phyloP scores from a whole-genome alignment of 2,888 invertebrate genomes.

The Archips crataeganus region DNA sequence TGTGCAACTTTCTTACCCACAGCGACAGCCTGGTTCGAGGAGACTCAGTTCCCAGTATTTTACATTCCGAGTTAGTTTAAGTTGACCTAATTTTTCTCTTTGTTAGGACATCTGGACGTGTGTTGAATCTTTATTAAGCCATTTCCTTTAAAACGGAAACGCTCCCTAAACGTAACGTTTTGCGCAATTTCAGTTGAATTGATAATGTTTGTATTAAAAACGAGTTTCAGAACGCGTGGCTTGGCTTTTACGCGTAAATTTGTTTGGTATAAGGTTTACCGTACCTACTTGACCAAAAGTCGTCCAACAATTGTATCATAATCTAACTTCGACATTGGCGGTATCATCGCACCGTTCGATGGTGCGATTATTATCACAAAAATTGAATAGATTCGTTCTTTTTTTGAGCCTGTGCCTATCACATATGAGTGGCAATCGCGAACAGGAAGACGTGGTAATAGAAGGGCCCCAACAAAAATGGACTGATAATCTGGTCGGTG shows the following conservation, averaged over 20 bases:
- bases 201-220: slow-evolving; percentile 19
- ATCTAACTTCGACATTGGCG: too few relatives aligned
- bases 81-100: slow-evolving; percentile 46
- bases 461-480: too few relatives aligned
- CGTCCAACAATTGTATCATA: too few relatives aligned
- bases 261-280: not conserved
- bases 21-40: slow-evolving; percentile 20
- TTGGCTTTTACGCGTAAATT: not conserved
- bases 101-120: slow-evolving; percentile 39
- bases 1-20: slow-evolving; percentile 3
- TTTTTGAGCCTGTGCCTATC: too few relatives aligned
- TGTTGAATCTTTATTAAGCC: slow-evolving; percentile 27
- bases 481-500: too few relatives aligned
- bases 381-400: too few relatives aligned
- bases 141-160: slow-evolving; percentile 20
- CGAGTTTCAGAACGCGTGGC: slow-evolving; percentile 5
- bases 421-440: too few relatives aligned
- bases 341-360: too few relatives aligned
- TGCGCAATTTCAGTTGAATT: slow-evolving; percentile 11
- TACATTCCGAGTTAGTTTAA: slow-evolving; percentile 43
- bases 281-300: too few relatives aligned
- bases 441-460: too few relatives aligned
- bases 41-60: slow-evolving; percentile 31
- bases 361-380: too few relatives aligned
- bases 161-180: slow-evolving; percentile 20